Evolutionary conservation across 2,797 vertebrate genomes (phyloP).

Genomic region (Hephaestus fuliginosus): DNA sequence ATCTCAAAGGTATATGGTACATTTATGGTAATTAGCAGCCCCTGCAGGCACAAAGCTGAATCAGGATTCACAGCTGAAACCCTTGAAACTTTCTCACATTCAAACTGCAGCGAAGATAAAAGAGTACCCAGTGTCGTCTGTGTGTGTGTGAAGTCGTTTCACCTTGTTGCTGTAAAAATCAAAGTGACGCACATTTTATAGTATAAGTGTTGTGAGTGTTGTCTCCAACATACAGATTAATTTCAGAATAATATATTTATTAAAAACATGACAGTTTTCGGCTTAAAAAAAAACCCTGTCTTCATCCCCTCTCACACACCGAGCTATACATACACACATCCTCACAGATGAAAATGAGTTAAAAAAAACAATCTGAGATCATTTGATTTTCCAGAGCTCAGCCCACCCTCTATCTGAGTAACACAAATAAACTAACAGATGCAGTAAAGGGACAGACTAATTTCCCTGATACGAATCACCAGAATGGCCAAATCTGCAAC

Average conservation of each 20-base stretch:
- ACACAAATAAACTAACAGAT: background rate
- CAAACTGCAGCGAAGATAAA: background rate
- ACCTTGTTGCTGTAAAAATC: background rate
- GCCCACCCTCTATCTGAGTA: background rate
- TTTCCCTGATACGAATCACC: conserved; percentile 21
- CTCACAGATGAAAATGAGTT: background rate
- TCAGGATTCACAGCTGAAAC: background rate
- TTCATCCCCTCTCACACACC: background rate
- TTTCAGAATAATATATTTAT: background rate
- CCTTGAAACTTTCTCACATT: background rate
- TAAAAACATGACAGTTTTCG: background rate
- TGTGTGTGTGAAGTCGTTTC: background rate
- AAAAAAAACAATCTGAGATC: background rate
- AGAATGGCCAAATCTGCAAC: background rate
- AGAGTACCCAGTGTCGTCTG: background rate
- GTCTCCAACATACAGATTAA: background rate
- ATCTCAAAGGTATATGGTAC: background rate
- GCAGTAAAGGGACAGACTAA: background rate
- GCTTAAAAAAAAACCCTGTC: background rate
- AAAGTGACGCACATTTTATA: background rate
- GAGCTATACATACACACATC: background rate
- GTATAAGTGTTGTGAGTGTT: background rate
- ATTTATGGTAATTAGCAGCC: background rate
- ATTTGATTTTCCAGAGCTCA: background rate
- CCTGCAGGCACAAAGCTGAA: background rate